Base-by-base conservation (phyloP, 2,888 invertebrate genomes). In the Zygaena filipendulae region DNA sequence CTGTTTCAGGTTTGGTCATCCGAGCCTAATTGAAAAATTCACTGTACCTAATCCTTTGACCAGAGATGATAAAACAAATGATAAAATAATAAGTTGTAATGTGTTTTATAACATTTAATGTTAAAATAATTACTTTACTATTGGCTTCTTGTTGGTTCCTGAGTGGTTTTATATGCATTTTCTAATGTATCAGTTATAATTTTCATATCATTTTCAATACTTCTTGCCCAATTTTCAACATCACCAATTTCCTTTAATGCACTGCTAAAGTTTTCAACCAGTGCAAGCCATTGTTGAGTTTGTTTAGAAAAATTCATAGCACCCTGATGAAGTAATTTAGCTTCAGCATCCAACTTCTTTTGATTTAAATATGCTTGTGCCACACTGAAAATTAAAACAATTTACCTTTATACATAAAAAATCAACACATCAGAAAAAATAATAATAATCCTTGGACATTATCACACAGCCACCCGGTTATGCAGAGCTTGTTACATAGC, bases 281-380 rank as follows among this genome's bases (percentile, higher is more conserved):
- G 81, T 38, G 88, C 88, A n/a, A 97, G 74, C 98, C 98, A 99
- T 49, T 97, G 96, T 42, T 94, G 91, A 0, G 97, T 97, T 67
- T 98, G 97, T 68, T 96, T 96, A 0, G 95, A 88, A 79, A 99
- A 96, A 58, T 94, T 94, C 3, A 91, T 88, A 4, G 97, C 95
- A 52, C 96, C 97, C 36, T 89, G 87, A 52, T 98, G 97, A 26
- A 99, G 77, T 41, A 95, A 90, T 60, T 98, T 97, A 1, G 97
- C 97, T 81, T 99, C 99, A 2, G 95, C 92, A 70, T 99, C 98
- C 29, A 99, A 79, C 52, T 97, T 90, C 64, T 97, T 97, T 67
- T 99, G 98, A 66, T 99, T 99, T 22, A 97, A 82, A 64, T 99
- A 99, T 0, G 99, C 98, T 74, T 97, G 97, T 0, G 98, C 96